phyloP scores from a whole-genome alignment of 2,113 vertebrate genomes.

The Antechinus flavipes region DNA sequence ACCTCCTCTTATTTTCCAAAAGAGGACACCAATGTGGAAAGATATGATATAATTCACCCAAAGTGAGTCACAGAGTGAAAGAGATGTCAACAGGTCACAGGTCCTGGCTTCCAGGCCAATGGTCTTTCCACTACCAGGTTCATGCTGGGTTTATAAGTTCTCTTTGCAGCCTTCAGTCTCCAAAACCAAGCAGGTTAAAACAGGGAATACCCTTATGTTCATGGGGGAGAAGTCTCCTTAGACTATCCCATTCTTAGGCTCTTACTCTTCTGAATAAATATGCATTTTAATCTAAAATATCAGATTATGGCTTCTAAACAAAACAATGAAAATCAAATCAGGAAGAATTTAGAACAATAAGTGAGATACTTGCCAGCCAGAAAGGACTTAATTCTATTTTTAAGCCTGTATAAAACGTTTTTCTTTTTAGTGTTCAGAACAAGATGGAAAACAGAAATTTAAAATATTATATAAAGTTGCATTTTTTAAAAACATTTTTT shows the following conservation, averaged over 20 bases:
- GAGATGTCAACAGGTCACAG: not conserved
- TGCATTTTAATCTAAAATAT: conserved; percentile 33
- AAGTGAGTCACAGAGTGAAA: not conserved
- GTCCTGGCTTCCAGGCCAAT: not conserved
- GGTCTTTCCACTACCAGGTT: not conserved
- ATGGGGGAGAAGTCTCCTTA: not conserved
- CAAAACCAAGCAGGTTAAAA: not conserved
- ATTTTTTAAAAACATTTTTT: not conserved
- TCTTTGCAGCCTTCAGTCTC: not conserved
- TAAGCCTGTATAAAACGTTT: not conserved
- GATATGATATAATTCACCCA: not conserved
- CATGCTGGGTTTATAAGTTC: not conserved
- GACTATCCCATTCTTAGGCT: not conserved
- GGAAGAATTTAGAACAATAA: not conserved
- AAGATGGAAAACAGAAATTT: not conserved
- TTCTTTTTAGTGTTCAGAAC: not conserved
- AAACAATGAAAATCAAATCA: conserved; percentile 10
- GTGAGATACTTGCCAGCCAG: not conserved
- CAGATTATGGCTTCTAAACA: not conserved
- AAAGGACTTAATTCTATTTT: not conserved
- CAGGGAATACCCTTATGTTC: not conserved
- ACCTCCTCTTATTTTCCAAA: not conserved
- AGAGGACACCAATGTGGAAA: not conserved
- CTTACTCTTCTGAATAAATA: not conserved
- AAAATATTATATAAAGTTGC: conserved; percentile 10